Percentiles rank a stretch among this genome's conserved stretches.
Evolutionary conservation across 2,888 invertebrate species (phyloP).

Genomic region (Yponomeuta sedellus): DNA sequence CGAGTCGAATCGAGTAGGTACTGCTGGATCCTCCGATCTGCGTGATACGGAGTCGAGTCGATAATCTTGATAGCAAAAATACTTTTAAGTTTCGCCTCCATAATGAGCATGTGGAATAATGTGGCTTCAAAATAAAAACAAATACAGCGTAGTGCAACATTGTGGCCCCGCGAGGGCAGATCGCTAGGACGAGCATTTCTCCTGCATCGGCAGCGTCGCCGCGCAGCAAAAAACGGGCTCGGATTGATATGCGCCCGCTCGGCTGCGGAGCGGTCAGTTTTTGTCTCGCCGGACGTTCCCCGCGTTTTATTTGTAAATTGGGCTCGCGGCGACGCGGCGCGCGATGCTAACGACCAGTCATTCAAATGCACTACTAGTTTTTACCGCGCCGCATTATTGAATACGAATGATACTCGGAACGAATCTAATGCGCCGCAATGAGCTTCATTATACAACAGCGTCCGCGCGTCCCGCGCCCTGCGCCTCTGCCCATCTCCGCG

Average conservation of each 20-base stretch:
- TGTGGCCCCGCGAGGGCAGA: neutral
- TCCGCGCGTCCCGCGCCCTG: neutral
- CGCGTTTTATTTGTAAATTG: constrained; percentile 73
- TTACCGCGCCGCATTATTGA: constrained; percentile 62
- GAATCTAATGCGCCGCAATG: constrained; percentile 45
- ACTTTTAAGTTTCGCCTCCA: neutral
- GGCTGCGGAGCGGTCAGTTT: constrained; percentile 41
- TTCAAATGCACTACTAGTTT: constrained; percentile 72
- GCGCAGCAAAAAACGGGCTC: constrained; percentile 33
- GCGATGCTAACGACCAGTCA: constrained; percentile 39
- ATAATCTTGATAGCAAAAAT: constrained; percentile 1
- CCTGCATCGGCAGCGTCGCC: neutral
- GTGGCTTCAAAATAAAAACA: neutral
- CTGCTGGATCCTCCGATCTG: too few species aligned
- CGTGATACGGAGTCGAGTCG: neutral
- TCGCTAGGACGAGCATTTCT: neutral
- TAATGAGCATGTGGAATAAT: neutral
- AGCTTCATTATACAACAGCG: constrained; percentile 16
- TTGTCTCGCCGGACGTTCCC: constrained; percentile 67
- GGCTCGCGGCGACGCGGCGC: constrained; percentile 30
- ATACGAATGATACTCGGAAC: constrained; percentile 61
- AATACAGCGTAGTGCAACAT: neutral
- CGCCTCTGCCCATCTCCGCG: neutral
- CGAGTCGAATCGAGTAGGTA: too few species aligned
- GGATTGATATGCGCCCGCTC: constrained; percentile 20